These are phyloP conservation scores for Ephydatia muelleri DNA, from an alignment of 37 sponge, comb jelly and placozoan genomes.

Conservation along the genomic window DNA sequence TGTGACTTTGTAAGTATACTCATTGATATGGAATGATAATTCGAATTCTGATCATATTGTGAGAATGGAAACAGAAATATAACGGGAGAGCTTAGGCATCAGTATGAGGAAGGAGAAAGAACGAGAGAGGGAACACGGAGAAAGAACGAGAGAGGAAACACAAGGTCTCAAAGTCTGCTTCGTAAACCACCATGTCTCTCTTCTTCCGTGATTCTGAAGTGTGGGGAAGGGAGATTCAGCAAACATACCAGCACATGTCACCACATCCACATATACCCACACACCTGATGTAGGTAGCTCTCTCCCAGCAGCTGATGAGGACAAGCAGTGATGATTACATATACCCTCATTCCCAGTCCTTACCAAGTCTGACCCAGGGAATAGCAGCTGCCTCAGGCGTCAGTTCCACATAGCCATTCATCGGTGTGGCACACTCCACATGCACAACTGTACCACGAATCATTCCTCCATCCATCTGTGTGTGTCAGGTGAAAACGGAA, in stretches of 20 bases:
- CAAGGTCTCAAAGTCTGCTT: conserved; percentile 28
- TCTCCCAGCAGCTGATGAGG: conserved; percentile 30
- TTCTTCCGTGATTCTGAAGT: conserved; percentile 30
- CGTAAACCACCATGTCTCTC: conserved; percentile 14
- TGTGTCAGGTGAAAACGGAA: neutral
- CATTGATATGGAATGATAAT: neutral
- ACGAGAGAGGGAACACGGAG: neutral
- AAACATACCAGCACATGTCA: neutral
- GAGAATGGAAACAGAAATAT: neutral
- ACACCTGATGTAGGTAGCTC: conserved; percentile 7
- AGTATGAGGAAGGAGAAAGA: neutral
- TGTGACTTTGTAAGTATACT: neutral
- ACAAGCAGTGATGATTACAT: neutral
- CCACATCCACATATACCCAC: neutral
- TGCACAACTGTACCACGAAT: conserved; percentile 55
- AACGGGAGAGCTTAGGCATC: neutral
- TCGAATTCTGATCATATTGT: neutral
- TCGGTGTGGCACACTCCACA: conserved; percentile 48
- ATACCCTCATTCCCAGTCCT: neutral
- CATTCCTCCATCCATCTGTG: conserved; percentile 74
- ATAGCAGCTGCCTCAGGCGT: conserved; percentile 64
- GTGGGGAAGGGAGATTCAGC: conserved; percentile 21
- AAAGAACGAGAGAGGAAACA: neutral
- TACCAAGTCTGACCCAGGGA: conserved; percentile 72
- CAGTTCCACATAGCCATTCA: conserved; percentile 80